phyloP scores from a whole-genome alignment of 2,888 invertebrate species.

The Physocephala rufipes region DNA sequence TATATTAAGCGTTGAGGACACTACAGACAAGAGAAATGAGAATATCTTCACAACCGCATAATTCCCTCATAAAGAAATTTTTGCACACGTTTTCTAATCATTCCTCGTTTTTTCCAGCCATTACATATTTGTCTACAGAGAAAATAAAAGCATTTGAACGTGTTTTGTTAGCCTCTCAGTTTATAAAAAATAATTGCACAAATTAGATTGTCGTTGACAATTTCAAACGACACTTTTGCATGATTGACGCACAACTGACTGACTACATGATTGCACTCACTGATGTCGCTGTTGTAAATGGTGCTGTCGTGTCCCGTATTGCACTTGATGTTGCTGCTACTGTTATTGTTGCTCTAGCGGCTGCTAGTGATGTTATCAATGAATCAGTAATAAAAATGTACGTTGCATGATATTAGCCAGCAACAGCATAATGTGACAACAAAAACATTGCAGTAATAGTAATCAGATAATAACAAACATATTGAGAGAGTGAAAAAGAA shows the following conservation, averaged over 20 bases:
- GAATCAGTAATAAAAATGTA: constrained; percentile 44
- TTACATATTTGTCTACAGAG: too few species aligned
- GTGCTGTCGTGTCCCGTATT: not conserved
- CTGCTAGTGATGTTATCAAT: not conserved
- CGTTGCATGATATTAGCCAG: constrained; percentile 41
- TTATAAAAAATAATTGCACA: too few species aligned
- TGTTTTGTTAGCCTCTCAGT: too few species aligned
- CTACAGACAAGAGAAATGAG: too few species aligned
- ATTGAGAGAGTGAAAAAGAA: constrained; percentile 13
- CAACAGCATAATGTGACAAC: not conserved
- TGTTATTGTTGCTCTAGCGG: constrained; percentile 12
- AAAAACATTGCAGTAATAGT: constrained; percentile 11
- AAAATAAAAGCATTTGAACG: too few species aligned
- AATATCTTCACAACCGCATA: too few species aligned
- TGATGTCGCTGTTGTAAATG: not conserved
- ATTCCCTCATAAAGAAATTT: too few species aligned
- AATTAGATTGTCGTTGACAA: constrained; percentile 35
- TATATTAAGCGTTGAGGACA: too few species aligned
- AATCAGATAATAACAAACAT: constrained; percentile 1
- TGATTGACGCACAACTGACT: constrained; percentile 39
- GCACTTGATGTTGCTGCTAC: not conserved
- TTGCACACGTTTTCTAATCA: too few species aligned
- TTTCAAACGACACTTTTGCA: constrained; percentile 29
- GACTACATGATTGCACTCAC: not conserved
- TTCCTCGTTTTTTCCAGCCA: too few species aligned